phyloP scores from a whole-genome alignment of 2,797 vertebrate genomes.

The Sylvia borin region DNA sequence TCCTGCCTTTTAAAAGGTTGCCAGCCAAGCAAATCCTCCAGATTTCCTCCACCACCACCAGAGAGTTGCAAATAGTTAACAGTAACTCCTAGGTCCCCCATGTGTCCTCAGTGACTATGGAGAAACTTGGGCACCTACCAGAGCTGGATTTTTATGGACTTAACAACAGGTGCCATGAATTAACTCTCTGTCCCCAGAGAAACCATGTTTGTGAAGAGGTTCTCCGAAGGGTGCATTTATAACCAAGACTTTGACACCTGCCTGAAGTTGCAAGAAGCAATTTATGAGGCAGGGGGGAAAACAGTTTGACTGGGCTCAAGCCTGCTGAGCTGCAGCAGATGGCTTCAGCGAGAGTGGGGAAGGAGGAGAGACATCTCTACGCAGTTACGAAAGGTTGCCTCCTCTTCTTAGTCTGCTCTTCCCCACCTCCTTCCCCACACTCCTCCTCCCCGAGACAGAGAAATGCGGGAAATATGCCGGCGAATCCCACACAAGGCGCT shows the following conservation, averaged over 20 bases:
- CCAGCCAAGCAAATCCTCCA: not conserved
- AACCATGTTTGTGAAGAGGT: not conserved
- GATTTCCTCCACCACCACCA: not conserved
- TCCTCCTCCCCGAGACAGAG: conserved; percentile 43
- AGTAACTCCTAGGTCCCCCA: not conserved
- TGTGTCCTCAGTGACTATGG: fast-evolving
- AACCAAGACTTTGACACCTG: not conserved
- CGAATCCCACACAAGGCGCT: conserved; percentile 50
- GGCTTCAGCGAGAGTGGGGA: conserved; percentile 54
- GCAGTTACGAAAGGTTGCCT: conserved; percentile 62
- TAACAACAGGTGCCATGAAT: not conserved
- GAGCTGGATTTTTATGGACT: not conserved
- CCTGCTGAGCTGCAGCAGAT: conserved; percentile 65
- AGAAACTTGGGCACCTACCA: not conserved
- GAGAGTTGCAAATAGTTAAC: not conserved
- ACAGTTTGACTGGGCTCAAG: conserved; percentile 30
- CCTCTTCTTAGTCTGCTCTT: conserved; percentile 69
- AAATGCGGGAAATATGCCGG: conserved; percentile 39
- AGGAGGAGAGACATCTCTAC: conserved; percentile 61
- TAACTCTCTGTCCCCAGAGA: not conserved
- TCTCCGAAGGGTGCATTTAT: not conserved
- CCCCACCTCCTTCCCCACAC: conserved; percentile 62
- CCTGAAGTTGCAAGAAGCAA: not conserved
- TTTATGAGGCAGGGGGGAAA: not conserved
- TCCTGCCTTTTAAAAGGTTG: not conserved